These are phyloP conservation scores for Eumacrocentrus americanus DNA, from an alignment of 2,888 invertebrate genomes.

Conservation along the genomic window DNA sequence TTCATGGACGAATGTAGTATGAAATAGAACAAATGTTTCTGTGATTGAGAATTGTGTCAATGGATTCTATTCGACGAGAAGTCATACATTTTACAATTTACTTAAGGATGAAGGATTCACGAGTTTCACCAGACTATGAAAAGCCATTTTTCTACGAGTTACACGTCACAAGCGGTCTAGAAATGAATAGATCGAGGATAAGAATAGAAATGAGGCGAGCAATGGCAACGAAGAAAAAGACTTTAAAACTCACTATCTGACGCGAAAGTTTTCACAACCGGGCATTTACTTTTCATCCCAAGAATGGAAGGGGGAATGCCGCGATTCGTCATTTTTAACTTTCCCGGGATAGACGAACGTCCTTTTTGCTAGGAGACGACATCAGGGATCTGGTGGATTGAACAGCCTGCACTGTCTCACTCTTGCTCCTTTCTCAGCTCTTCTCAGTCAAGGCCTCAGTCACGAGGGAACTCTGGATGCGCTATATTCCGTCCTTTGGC, in stretches of 20 bases:
- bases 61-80: too few relatives aligned
- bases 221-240: background rate
- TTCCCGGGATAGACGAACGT: conserved; percentile 18
- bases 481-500: conserved; percentile 17
- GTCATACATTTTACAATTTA: too few relatives aligned
- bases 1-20: background rate
- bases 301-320: conserved; percentile 8
- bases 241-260: conserved; percentile 13
- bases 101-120: background rate
- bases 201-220: background rate
- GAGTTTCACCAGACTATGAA: conserved; percentile 1
- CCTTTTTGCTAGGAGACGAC: background rate
- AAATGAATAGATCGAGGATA: conserved; percentile 10
- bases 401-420: background rate
- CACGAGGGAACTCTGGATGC: conserved; percentile 12
- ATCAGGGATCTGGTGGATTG: background rate
- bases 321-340: conserved; percentile 36
- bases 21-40: background rate
- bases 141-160: background rate
- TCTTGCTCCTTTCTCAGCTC: conserved; percentile 8
- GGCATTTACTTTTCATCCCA: conserved; percentile 20
- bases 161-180: too few relatives aligned
- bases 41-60: background rate
- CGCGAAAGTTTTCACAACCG: conserved; percentile 22
- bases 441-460: conserved; percentile 14